Evolutionary conservation across 2,797 vertebrate species (phyloP).

Genomic region (Scyliorhinus canicula): DNA sequence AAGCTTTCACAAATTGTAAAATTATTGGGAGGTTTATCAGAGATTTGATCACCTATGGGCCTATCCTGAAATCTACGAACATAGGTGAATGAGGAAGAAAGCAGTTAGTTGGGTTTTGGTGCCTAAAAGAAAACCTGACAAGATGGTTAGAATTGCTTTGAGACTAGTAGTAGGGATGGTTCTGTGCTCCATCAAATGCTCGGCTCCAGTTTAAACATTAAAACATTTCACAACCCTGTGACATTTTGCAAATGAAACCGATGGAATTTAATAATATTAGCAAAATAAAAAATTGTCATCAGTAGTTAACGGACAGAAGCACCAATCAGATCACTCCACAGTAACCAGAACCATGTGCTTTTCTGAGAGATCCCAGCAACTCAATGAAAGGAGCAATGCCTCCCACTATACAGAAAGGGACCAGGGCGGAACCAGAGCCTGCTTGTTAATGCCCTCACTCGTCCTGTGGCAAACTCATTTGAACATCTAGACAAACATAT

Average conservation of each 20-base stretch:
- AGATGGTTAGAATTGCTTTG: conserved; percentile 10
- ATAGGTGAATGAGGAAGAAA: conserved; percentile 34
- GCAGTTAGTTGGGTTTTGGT: background rate
- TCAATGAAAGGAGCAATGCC: background rate
- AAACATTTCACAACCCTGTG: conserved; percentile 18
- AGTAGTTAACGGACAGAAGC: conserved; percentile 34
- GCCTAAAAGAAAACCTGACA: conserved; percentile 30
- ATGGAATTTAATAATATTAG: conserved; percentile 35
- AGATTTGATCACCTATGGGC: background rate
- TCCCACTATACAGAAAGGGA: background rate
- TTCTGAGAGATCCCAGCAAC: background rate
- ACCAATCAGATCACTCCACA: conserved; percentile 32
- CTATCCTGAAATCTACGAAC: background rate
- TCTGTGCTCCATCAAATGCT: background rate
- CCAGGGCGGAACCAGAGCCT: background rate
- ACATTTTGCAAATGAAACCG: conserved; percentile 5
- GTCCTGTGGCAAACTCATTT: background rate
- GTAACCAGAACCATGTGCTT: conserved; percentile 27
- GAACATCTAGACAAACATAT: background rate
- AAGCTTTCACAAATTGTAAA: background rate
- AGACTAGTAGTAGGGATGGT: background rate
- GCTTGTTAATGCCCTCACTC: background rate
- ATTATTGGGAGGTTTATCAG: background rate
- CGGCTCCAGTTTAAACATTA: conserved; percentile 17
- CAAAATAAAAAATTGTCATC: conserved; percentile 39